Evolutionary conservation across 2,797 vertebrate genomes (phyloP).

Genomic region (Micrastur ruficollis): DNA sequence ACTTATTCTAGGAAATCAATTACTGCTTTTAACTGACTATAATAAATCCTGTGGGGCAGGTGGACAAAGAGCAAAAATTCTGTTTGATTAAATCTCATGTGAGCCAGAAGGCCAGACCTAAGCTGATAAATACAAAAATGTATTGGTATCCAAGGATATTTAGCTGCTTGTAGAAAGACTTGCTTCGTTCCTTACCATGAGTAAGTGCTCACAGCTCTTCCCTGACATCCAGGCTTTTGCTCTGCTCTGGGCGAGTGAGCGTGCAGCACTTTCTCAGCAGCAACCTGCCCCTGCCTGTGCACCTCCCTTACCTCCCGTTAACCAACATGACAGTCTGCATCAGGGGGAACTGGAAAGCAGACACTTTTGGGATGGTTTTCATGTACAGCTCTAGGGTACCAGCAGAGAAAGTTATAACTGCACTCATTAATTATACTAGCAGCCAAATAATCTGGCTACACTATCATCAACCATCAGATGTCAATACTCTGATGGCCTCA

Average conservation of each 20-base stretch:
- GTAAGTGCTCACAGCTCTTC: neutral
- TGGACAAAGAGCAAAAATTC: neutral
- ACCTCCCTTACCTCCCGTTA: neutral
- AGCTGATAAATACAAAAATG: neutral
- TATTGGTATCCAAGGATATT: neutral
- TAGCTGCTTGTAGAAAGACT: neutral
- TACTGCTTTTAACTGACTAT: constrained; percentile 26
- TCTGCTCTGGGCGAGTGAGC: neutral
- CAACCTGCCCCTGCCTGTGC: neutral
- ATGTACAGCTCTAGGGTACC: neutral
- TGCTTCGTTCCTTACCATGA: neutral
- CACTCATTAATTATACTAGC: constrained; percentile 7
- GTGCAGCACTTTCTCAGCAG: neutral
- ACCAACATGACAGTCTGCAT: neutral
- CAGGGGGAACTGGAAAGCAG: neutral
- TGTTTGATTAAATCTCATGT: neutral
- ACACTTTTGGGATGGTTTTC: neutral
- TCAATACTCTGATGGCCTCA: neutral
- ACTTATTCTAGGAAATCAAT: constrained; percentile 4
- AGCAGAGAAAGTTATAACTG: neutral
- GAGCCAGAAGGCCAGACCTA: neutral
- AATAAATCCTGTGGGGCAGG: neutral
- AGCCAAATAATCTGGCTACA: neutral
- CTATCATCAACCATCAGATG: neutral
- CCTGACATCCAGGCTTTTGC: neutral